Conservation (phyloP, 2,797 vertebrate genomes). For the Cirrhinus molitorella region DNA sequence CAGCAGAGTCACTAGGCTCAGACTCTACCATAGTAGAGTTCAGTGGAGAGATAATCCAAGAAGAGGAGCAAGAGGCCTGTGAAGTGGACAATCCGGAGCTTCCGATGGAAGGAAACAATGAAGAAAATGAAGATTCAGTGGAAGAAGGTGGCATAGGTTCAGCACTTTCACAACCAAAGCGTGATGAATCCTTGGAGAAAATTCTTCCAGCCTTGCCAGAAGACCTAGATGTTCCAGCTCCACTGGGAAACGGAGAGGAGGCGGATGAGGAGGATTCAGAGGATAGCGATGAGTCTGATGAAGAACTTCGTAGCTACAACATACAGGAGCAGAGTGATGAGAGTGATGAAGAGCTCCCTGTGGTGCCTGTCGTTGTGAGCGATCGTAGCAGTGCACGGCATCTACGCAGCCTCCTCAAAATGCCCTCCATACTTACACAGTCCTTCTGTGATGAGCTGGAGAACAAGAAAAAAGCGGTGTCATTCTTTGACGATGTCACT, state of each 20-base stretch:
- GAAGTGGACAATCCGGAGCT: constrained; percentile 86
- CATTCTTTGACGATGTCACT: constrained; percentile 96
- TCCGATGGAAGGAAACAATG: constrained; percentile 63
- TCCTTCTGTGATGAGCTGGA: constrained; percentile 89
- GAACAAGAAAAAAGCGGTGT: constrained; percentile 95
- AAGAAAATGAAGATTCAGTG: constrained; percentile 55
- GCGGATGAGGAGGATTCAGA: constrained; percentile 89
- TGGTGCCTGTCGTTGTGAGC: constrained; percentile 91
- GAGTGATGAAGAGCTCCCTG: constrained; percentile 70
- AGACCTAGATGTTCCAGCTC: constrained; percentile 74
- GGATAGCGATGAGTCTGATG: constrained; percentile 93
- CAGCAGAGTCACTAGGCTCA: constrained; percentile 67
- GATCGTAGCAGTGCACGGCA: constrained; percentile 86
- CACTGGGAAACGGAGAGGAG: constrained; percentile 80
- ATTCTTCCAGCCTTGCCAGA: constrained; percentile 74
- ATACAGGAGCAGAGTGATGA: constrained; percentile 94
- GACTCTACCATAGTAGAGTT: constrained; percentile 71
- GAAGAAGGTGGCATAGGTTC: constrained; percentile 70
- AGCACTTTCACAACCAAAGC: constrained; percentile 71
- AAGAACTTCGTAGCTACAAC: constrained; percentile 93
- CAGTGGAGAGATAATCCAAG: constrained; percentile 75
- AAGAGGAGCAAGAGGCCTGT: constrained; percentile 87
- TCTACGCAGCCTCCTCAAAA: constrained; percentile 94
- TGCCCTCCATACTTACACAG: constrained; percentile 85
- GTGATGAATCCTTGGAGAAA: constrained; percentile 62